These are phyloP conservation scores for Ctenopoma kingsleyae DNA, from an alignment of 2,797 vertebrate species.

Conservation along the genomic window DNA sequence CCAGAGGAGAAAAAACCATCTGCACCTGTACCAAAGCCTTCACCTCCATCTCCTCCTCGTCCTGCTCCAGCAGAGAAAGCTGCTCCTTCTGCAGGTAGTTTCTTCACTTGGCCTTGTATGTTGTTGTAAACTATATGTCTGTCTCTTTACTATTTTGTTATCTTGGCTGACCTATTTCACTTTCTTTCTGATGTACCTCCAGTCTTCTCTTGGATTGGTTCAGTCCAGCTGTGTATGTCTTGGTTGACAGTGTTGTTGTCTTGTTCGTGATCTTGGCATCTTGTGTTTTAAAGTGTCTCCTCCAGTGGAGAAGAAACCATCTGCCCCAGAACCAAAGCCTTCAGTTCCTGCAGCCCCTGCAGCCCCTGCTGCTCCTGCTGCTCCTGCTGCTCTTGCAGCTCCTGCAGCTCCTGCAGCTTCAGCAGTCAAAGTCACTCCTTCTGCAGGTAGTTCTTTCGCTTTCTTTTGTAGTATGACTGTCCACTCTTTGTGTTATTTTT, in stretches of 20 bases:
- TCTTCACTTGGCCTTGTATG: conserved; percentile 14
- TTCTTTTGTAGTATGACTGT: conserved; percentile 1
- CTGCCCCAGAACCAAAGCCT: conserved; percentile 52
- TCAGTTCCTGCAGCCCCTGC: conserved; percentile 42
- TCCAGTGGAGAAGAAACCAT: conserved; percentile 64
- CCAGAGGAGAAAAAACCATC: conserved; percentile 63
- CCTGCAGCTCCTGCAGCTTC: conserved; percentile 43
- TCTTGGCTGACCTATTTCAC: neutral
- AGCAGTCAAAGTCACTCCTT: conserved; percentile 29
- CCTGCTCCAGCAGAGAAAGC: conserved; percentile 31
- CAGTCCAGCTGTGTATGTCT: neutral
- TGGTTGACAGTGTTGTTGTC: conserved; percentile 29
- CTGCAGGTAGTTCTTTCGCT: conserved; percentile 57
- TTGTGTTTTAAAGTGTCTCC: conserved; percentile 65
- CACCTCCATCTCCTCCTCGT: conserved; percentile 11
- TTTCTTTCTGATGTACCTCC: neutral
- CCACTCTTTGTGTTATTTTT: neutral
- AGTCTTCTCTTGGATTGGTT: neutral
- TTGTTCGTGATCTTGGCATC: conserved; percentile 58
- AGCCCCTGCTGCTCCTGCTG: conserved; percentile 40
- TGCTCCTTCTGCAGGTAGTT: conserved; percentile 46
- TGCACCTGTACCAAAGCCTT: conserved; percentile 35
- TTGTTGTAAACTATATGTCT: conserved; percentile 11
- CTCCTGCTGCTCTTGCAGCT: conserved; percentile 46
- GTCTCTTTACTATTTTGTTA: neutral